phyloP scores from a whole-genome alignment of 2,888 invertebrate genomes.

The Elegia similella region DNA sequence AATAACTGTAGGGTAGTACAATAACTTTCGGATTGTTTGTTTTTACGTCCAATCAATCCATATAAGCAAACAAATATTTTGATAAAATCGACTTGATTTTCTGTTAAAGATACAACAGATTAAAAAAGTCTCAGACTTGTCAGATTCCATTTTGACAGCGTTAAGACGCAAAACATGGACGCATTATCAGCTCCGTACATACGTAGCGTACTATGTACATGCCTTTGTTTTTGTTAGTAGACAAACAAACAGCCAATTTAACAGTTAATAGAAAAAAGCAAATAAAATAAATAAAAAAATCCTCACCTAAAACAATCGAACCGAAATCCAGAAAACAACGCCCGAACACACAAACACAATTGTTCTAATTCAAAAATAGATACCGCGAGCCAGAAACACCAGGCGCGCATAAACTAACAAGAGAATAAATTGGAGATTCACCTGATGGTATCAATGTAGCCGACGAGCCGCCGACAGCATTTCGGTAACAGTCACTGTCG shows the following conservation, averaged over 20 bases:
- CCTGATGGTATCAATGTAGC: slow-evolving; percentile 63
- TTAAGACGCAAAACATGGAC: slow-evolving; percentile 1
- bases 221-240: not conserved
- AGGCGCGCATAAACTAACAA: slow-evolving; percentile 24
- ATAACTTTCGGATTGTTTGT: not conserved
- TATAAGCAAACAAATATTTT: no score
- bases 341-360: slow-evolving; percentile 10
- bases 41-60: not conserved
- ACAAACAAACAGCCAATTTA: not conserved
- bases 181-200: not conserved
- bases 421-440: slow-evolving; percentile 25
- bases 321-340: slow-evolving; percentile 7
- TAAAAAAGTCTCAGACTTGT: no score
- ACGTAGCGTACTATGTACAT: not conserved
- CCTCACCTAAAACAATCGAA: slow-evolving; percentile 4
- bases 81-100: no score
- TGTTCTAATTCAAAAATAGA: slow-evolving; percentile 9
- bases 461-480: slow-evolving; percentile 59
- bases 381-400: not conserved
- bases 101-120: no score
- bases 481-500: slow-evolving; percentile 38
- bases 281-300: not conserved
- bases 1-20: slow-evolving; percentile 7
- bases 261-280: not conserved
- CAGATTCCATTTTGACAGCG: not conserved